Conservation (phyloP, 2,888 invertebrate species). For the Odontomyia ornata region DNA sequence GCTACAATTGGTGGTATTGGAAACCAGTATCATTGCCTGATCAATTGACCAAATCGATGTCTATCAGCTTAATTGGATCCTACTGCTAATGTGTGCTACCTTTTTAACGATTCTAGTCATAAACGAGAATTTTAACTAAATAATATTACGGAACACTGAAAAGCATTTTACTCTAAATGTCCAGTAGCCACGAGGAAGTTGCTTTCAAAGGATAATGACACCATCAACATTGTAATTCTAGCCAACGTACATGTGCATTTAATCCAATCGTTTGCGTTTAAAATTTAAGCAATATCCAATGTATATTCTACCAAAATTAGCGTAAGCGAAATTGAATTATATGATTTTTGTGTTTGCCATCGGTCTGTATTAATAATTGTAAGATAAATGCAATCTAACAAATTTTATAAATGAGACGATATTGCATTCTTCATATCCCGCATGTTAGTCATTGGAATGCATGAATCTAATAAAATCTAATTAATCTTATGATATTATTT, state of each 20-base stretch:
- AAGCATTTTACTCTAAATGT: slow-evolving; percentile 4
- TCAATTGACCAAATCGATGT: slow-evolving; percentile 67
- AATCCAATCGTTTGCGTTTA: background rate
- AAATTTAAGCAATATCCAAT: slow-evolving; percentile 17
- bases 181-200: background rate
- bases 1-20: slow-evolving; percentile 83
- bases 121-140: slow-evolving; percentile 15
- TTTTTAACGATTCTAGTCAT: slow-evolving; percentile 45
- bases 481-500: slow-evolving; percentile 36
- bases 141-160: slow-evolving; percentile 10
- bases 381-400: slow-evolving; percentile 16
- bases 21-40: slow-evolving; percentile 73
- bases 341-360: slow-evolving; percentile 19
- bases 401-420: background rate
- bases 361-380: background rate
- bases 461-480: slow-evolving; percentile 10
- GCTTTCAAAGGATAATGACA: background rate
- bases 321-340: background rate
- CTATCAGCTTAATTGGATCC: slow-evolving; percentile 73
- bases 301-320: background rate
- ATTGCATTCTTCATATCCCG: background rate
- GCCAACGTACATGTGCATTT: slow-evolving; percentile 18
- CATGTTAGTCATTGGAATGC: background rate
- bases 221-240: background rate
- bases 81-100: slow-evolving; percentile 67